Base-by-base conservation (phyloP, 2,888 invertebrate genomes). In the Stenotaenia linearis region DNA sequence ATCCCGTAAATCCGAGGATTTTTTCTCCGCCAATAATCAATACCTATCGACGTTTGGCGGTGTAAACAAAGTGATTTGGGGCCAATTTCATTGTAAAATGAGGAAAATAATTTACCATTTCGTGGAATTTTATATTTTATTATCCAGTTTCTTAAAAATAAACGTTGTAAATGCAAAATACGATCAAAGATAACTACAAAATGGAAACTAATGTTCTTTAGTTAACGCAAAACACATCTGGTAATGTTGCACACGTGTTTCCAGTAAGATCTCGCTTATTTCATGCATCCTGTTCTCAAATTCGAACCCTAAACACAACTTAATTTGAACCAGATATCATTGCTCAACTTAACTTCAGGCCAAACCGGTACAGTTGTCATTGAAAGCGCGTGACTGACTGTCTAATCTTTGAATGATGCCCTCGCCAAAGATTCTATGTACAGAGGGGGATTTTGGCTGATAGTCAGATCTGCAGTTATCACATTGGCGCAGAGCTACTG, bases 401-500 rank as follows among this genome's bases (percentile, higher is more conserved):
- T 23, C 9, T 69, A 69, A 69, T 69, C 69, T 69, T 23, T 23
- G 28, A 69, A 69, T 69, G 69, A 69, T 69, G 69, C 10, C 15
- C 69, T 15, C 25, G 25, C 69, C 69, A 50, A 50, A 50, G 50
- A 50, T 50, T 50, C 18, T 25, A 69, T 69, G 69, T 69, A 25
- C 69, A 69, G 69, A 69, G 69, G 69, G 25, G 69, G 69, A 69
- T 69, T 69, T 69, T 69, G 69, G 25, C 15, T 69, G 69, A 69
- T 69, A 28, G 69, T 69, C 69, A 69, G 69, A 69, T 69, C 69
- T 69, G 69, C 25, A 69, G 69, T 69, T 69, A 69, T 69, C 69
- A 69, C 69, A 69, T 69, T 25, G 25, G 69, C 25, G 69, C 69
- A 69, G 69, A 69, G 25, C 69, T 28, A 69, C 69, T 28, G 69